Percentiles rank a stretch among this genome's conserved stretches.
Evolutionary conservation across 1,140 invertebrate genomes (phyloP).

Genomic region (Papilio polytes): DNA sequence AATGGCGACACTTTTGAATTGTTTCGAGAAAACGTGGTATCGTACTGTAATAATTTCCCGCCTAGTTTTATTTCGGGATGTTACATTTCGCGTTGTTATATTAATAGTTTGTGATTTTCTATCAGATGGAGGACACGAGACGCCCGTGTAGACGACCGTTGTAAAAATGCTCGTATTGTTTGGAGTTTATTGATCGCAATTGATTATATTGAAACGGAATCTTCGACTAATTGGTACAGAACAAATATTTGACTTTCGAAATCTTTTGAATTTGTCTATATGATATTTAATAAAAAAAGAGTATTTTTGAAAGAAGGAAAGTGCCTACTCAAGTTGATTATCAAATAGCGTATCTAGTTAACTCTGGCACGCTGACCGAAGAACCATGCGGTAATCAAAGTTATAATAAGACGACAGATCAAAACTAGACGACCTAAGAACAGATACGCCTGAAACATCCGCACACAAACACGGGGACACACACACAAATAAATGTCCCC

Average conservation of each 20-base stretch:
- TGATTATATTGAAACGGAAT: not conserved
- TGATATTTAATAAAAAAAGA: not conserved
- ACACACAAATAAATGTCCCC: conserved; percentile 52
- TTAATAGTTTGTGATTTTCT: conserved; percentile 59
- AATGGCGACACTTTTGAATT: conserved; percentile 59
- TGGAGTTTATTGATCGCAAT: not conserved
- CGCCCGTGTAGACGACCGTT: conserved; percentile 37
- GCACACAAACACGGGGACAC: conserved; percentile 41
- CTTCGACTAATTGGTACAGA: not conserved
- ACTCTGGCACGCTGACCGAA: conserved; percentile 14
- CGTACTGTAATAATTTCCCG: conserved; percentile 50
- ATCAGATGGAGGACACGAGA: conserved; percentile 54
- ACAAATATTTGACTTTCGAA: not conserved
- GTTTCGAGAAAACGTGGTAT: conserved; percentile 57
- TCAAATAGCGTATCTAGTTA: not conserved
- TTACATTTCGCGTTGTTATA: conserved; percentile 68
- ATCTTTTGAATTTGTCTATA: not conserved
- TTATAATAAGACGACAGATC: conserved; percentile 45
- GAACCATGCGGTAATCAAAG: conserved; percentile 21
- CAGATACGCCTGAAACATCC: conserved; percentile 20
- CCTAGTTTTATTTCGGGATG: conserved; percentile 68
- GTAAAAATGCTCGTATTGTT: conserved; percentile 41
- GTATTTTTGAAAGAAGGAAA: no score
- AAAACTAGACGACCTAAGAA: conserved; percentile 38
- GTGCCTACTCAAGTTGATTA: not conserved